Evolutionary conservation across 2,888 invertebrate genomes (phyloP).

Genomic region (Leptinotarsa rubiginosa): DNA sequence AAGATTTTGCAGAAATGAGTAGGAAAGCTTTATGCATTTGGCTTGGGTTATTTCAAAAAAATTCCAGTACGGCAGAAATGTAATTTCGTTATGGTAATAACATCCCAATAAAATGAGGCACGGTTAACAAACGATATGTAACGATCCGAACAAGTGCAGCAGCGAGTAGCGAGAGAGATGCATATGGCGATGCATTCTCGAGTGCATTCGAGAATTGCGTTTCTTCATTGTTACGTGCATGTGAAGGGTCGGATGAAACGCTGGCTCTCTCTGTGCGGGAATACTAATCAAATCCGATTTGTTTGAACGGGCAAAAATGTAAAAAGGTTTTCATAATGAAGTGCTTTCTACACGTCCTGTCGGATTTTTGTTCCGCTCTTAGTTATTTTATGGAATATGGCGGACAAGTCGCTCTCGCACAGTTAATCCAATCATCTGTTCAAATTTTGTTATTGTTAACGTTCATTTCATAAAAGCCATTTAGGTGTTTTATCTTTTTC

Average conservation of each 20-base stretch:
- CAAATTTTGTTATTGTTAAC: constrained; percentile 60
- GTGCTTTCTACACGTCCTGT: constrained; percentile 62
- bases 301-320: constrained; percentile 62
- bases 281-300: constrained; percentile 64
- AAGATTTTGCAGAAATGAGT: too few species aligned
- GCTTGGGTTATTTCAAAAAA: not conserved
- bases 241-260: constrained; percentile 53
- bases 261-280: constrained; percentile 50
- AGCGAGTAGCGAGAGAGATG: constrained; percentile 20
- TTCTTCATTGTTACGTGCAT: constrained; percentile 59
- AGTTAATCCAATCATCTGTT: constrained; percentile 59
- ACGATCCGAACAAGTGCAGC: not conserved
- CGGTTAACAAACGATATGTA: constrained; percentile 18
- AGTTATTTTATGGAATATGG: constrained; percentile 59
- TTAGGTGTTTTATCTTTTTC: constrained; percentile 49
- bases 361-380: constrained; percentile 60
- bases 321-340: constrained; percentile 64
- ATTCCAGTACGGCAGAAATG: not conserved
- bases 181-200: constrained; percentile 53
- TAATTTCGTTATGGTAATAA: constrained; percentile 17
- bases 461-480: constrained; percentile 57
- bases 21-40: not conserved
- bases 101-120: constrained; percentile 16
- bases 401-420: constrained; percentile 54
- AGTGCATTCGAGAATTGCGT: constrained; percentile 59